Percentiles rank a stretch among this genome's conserved stretches.
These are phyloP conservation scores for Lipophrys pholis DNA, from an alignment of 2,113 vertebrate species.

Conservation along the genomic window DNA sequence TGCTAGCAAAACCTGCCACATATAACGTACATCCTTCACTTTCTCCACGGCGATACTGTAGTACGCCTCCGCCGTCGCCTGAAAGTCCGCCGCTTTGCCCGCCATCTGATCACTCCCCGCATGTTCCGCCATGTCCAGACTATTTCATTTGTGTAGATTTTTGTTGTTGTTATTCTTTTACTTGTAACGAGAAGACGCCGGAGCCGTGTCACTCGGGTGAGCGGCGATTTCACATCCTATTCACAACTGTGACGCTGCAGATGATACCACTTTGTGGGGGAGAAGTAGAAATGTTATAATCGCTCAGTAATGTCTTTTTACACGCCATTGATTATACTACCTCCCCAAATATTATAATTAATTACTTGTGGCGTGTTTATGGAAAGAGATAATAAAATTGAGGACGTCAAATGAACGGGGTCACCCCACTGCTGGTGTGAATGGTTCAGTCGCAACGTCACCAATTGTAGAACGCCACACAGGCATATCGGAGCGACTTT, in stretches of 20 bases:
- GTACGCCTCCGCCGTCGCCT: constrained; percentile 74
- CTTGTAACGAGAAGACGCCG: constrained; percentile 11
- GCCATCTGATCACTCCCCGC: constrained; percentile 60
- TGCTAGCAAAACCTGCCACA: constrained; percentile 76
- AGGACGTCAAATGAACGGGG: accelerated
- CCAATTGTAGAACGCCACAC: constrained; percentile 84
- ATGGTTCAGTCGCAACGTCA: constrained; percentile 80
- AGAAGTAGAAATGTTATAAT: neutral
- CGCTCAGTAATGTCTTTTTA: too few relatives aligned
- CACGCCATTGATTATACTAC: too few relatives aligned
- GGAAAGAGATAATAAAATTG: neutral
- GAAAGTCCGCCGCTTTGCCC: constrained; percentile 65
- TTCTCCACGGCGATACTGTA: constrained; percentile 83
- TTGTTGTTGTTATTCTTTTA: neutral
- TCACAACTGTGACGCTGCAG: constrained; percentile 59
- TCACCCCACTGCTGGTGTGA: constrained; percentile 12
- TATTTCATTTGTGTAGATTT: constrained; percentile 40
- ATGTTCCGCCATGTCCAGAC: constrained; percentile 69
- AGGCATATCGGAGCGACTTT: constrained; percentile 57
- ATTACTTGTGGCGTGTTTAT: too few relatives aligned
- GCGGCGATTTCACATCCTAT: constrained; percentile 61
- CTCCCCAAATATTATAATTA: too few relatives aligned
- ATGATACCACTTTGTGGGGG: constrained; percentile 40
- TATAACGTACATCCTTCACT: constrained; percentile 82
- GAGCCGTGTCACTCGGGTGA: constrained; percentile 57